Evolutionary conservation across 2,797 vertebrate species (phyloP).

Genomic region (Phataginus tricuspis): DNA sequence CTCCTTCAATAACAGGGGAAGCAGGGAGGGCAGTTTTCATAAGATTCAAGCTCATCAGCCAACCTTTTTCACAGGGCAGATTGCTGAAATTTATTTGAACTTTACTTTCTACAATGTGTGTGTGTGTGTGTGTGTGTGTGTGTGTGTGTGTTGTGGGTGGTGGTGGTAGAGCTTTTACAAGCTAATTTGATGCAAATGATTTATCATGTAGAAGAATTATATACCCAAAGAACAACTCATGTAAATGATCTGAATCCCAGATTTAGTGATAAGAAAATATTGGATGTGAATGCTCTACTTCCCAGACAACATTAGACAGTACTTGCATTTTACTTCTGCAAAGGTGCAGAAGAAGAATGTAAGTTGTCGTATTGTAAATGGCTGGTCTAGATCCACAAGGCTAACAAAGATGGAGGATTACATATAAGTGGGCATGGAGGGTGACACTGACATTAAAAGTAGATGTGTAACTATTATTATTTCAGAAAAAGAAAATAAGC

Average conservation of each 20-base stretch:
- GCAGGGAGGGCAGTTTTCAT: neutral
- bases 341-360: neutral
- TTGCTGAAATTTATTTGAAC: conserved; percentile 16
- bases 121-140: neutral
- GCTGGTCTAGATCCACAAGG: neutral
- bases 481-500: neutral
- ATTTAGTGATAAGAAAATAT: neutral
- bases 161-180: neutral
- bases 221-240: neutral
- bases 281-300: neutral
- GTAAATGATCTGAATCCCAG: neutral
- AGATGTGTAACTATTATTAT: neutral
- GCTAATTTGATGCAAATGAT: neutral
- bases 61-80: neutral
- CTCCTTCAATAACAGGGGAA: neutral
- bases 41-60: neutral
- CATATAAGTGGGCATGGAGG: neutral
- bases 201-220: conserved; percentile 7
- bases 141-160: neutral
- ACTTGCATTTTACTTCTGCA: neutral
- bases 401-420: neutral
- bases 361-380: neutral
- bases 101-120: neutral
- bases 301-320: neutral
- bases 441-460: neutral